Base-by-base conservation (phyloP, 2,797 vertebrate genomes). In the Lacerta bilineata region DNA sequence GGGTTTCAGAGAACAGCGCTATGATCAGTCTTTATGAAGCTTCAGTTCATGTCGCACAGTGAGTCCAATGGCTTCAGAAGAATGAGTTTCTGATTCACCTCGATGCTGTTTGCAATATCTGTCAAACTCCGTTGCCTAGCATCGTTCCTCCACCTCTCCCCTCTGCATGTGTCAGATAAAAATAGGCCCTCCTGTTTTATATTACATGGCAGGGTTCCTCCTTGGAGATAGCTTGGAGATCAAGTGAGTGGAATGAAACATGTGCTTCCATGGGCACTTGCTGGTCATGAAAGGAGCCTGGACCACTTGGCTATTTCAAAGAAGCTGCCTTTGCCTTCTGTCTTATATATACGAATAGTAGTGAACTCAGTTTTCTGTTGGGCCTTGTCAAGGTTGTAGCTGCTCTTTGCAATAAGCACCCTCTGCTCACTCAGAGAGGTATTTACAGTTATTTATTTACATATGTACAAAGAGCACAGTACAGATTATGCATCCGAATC, bases 11-110 rank as follows among this genome's bases (percentile, higher is more conserved):
- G 5, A 18, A 43, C 29, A 68, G 8, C 69, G 1, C 25, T 8
- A 1, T 88, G 88, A 66, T 91, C 81, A 69, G 72, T 66, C 36
- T 84, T 41, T 75, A 1, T 64, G n/a, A 79, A 36, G 71, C 1
- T 36, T 93, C 64, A 72, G 20, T 68, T 81, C 71, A 68, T 41
- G 46, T 76, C 18, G 36, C 46, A 66, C 39, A 74, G n/a, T 78
- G 20, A 33, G 72, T 79, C 46, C 66, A 41, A 17, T 36, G 18
- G 33, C 61, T 75, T 50, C 46, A 87, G 79, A 72, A 27, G 13
- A 86, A 8, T 36, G 8, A 36, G 20, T 85, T 64, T 15, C 61
- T 11, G 50, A 88, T 86, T 86, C 8, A 55, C 4, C 55, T 27
- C 66, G 74, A 7, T 6, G 2, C 72, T 90, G 66, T 33, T 86